These are phyloP conservation scores for Drosophila heteroneura DNA, from an alignment of 2,888 invertebrate genomes.

Conservation along the genomic window DNA sequence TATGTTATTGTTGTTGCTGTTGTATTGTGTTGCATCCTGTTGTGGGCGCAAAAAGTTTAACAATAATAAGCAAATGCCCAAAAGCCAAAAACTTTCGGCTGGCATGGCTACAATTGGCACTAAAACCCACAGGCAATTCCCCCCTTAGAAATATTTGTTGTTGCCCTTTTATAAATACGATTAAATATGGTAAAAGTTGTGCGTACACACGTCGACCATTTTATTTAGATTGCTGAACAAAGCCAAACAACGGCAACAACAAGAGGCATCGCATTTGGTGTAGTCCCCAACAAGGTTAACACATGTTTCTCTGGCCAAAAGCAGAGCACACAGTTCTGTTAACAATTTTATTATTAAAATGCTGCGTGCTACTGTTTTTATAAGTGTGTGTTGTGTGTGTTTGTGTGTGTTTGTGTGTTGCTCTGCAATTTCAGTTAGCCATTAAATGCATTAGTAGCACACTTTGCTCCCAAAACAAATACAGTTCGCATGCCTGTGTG, in stretches of 20 bases:
- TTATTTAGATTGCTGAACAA: conserved; percentile 79
- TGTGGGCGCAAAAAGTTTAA: conserved; percentile 76
- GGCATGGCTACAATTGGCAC: conserved; percentile 64
- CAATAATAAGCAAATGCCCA: conserved; percentile 83
- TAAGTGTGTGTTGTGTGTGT: conserved; percentile 5
- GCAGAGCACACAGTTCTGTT: conserved; percentile 77
- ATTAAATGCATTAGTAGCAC: conserved; percentile 75
- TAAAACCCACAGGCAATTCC: conserved; percentile 40
- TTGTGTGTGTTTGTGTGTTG: conserved; percentile 18
- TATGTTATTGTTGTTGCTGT: conserved; percentile 9
- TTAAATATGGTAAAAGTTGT: conserved; percentile 82
- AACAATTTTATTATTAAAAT: conserved; percentile 83
- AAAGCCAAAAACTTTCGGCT: conserved; percentile 68
- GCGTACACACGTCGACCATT: conserved; percentile 80
- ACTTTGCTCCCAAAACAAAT: conserved; percentile 8
- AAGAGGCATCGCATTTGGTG: conserved; percentile 45
- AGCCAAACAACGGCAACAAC: conserved; percentile 51
- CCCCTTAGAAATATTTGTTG: conserved; percentile 56
- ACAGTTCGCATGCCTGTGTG: not conserved
- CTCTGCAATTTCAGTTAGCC: conserved; percentile 64
- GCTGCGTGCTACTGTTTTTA: conserved; percentile 34
- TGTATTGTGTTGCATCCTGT: conserved; percentile 34
- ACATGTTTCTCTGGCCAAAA: conserved; percentile 78
- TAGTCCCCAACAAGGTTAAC: conserved; percentile 72
- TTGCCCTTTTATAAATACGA: conserved; percentile 71